Conservation (phyloP, 2,888 invertebrate genomes). For the Melanchra persicariae region DNA sequence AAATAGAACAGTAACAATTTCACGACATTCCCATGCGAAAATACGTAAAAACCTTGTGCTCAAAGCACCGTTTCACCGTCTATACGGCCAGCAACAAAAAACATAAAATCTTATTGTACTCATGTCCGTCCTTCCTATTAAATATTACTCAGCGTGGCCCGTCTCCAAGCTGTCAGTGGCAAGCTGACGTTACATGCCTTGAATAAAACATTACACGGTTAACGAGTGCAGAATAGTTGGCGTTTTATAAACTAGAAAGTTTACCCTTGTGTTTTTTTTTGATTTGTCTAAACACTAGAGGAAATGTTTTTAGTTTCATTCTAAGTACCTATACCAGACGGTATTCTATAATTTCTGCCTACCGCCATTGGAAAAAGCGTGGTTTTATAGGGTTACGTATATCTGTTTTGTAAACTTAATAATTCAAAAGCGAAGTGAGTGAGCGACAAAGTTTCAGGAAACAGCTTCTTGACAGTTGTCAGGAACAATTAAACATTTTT, state of each 20-base stretch:
- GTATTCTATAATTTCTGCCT: too few species aligned
- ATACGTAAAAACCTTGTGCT: constrained; percentile 23
- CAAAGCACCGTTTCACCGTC: constrained; percentile 3
- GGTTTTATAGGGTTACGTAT: too few species aligned
- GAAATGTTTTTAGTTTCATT: too few species aligned
- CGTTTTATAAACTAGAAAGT: constrained; percentile 30
- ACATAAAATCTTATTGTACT: constrained; percentile 56
- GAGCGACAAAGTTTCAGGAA: not conserved
- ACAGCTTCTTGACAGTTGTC: not conserved
- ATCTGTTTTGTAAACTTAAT: not conserved
- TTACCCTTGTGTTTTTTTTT: not conserved
- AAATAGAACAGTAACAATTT: constrained; percentile 30
- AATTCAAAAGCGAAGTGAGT: not conserved
- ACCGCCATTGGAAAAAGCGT: too few species aligned
- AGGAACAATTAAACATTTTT: not conserved
- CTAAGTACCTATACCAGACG: too few species aligned
- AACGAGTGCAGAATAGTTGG: constrained; percentile 49
- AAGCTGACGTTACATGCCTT: constrained; percentile 49
- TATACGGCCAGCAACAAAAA: constrained; percentile 42
- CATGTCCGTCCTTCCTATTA: constrained; percentile 55
- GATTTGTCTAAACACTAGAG: too few species aligned
- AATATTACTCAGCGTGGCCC: constrained; percentile 57
- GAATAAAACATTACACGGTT: constrained; percentile 64
- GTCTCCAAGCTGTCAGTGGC: constrained; percentile 53
- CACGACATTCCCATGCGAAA: constrained; percentile 10